Percentiles rank a stretch among this genome's conserved stretches.
phyloP scores from a whole-genome alignment of 2,888 invertebrate genomes.

The Helobdella robusta region DNA sequence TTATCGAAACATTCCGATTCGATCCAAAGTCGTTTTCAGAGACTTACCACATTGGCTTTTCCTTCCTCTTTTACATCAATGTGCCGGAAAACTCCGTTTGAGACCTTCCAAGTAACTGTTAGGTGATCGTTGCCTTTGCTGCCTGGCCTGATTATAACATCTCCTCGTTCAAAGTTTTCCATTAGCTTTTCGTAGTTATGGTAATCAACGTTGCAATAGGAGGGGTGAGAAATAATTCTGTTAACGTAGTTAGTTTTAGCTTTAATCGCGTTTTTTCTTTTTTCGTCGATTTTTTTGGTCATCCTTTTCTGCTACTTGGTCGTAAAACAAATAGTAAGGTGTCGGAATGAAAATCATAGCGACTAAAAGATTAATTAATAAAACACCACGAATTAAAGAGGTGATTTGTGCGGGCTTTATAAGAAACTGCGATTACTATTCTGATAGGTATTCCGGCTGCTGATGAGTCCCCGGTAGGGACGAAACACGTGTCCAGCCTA shows the following conservation, averaged over 20 bases:
- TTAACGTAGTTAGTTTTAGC: too few species aligned
- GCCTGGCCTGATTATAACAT: constrained; percentile 88
- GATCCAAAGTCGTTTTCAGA: constrained; percentile 79
- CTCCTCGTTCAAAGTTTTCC: constrained; percentile 86
- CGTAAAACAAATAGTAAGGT: constrained; percentile 85
- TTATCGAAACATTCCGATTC: constrained; percentile 81
- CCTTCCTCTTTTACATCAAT: constrained; percentile 90
- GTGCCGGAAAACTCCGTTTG: constrained; percentile 85
- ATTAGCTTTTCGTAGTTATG: constrained; percentile 82
- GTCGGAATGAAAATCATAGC: too few species aligned
- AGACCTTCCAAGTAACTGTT: constrained; percentile 97
- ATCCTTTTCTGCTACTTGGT: constrained; percentile 59
- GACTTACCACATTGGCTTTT: constrained; percentile 87
- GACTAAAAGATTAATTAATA: too few species aligned
- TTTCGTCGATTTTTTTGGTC: constrained; percentile 54
- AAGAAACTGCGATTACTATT: too few species aligned
- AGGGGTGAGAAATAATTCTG: constrained; percentile 90
- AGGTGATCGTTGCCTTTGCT: constrained; percentile 91
- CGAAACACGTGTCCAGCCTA: too few species aligned
- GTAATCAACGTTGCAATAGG: constrained; percentile 85
- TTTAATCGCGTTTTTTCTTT: too few species aligned
- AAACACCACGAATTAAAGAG: too few species aligned
- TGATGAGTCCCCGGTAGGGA: too few species aligned
- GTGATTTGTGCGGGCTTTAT: too few species aligned
- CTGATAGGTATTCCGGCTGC: too few species aligned